phyloP scores from a whole-genome alignment of 1,140 invertebrate species.

The Drosophila baimaii region DNA sequence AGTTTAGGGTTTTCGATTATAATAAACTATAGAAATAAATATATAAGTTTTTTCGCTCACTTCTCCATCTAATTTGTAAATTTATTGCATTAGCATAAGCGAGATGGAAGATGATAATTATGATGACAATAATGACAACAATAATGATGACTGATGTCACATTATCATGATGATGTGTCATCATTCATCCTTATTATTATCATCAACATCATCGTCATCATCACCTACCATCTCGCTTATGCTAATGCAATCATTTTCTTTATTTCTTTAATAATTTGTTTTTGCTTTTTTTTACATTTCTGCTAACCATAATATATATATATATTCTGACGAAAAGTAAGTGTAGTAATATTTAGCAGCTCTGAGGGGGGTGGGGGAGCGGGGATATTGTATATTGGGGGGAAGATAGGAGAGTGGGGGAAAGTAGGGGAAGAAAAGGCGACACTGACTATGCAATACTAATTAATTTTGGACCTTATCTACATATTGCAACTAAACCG shows the following conservation, averaged over 20 bases:
- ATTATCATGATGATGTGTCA: too few relatives aligned
- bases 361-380: constrained; percentile 11
- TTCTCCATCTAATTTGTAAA: constrained; percentile 16
- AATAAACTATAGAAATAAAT: constrained; percentile 79
- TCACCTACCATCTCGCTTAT: constrained; percentile 11
- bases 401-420: neutral
- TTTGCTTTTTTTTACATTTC: constrained; percentile 22
- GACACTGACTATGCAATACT: constrained; percentile 49
- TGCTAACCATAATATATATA: constrained; percentile 16
- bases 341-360: constrained; percentile 29
- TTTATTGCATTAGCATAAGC: constrained; percentile 28
- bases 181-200: neutral
- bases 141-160: neutral
- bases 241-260: constrained; percentile 23
- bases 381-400: constrained; percentile 5
- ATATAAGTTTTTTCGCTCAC: constrained; percentile 54
- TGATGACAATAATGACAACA: neutral
- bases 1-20: constrained; percentile 62
- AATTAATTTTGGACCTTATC: constrained; percentile 61
- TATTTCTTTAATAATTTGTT: too few relatives aligned
- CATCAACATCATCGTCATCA: neutral
- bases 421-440: constrained; percentile 14
- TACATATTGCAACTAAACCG: constrained; percentile 78
- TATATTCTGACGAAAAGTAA: constrained; percentile 24
- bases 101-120: neutral